These are phyloP conservation scores for Pristionchus arcanus DNA, from an alignment of 2,888 invertebrate species.

Conservation along the genomic window DNA sequence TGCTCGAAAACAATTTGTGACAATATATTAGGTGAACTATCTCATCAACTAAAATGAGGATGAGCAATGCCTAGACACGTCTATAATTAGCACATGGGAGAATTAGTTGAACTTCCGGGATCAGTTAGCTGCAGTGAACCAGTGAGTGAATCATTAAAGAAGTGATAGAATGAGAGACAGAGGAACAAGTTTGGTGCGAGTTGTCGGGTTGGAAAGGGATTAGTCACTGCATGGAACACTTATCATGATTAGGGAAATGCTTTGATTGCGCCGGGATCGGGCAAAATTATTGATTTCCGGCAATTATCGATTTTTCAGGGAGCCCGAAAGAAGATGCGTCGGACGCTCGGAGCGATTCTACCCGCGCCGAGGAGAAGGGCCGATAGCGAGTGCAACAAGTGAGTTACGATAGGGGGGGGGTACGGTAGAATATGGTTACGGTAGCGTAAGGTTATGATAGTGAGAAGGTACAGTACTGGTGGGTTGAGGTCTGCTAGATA, in stretches of 20 bases:
- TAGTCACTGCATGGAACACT: background rate
- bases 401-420: background rate
- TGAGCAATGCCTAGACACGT: background rate
- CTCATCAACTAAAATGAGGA: background rate
- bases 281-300: background rate
- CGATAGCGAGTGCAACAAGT: constrained; percentile 36
- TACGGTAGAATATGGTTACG: too few relatives aligned
- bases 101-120: constrained; percentile 24
- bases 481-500: background rate
- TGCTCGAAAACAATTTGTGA: too few relatives aligned
- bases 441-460: too few relatives aligned
- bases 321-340: constrained; percentile 42
- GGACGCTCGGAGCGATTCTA: constrained; percentile 30
- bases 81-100: background rate
- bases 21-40: too few relatives aligned
- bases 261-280: background rate
- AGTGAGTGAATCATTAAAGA: background rate
- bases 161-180: constrained; percentile 3
- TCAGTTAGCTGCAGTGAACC: background rate
- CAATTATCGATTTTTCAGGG: constrained; percentile 16
- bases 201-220: background rate
- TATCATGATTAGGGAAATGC: background rate
- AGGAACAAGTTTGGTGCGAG: background rate
- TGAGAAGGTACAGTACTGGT: too few relatives aligned
- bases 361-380: constrained; percentile 32